Evolutionary conservation across 2,113 vertebrate species (phyloP), one percentile per base, ranked within the genome.

Genomic region (Corydoras maculifer): DNA sequence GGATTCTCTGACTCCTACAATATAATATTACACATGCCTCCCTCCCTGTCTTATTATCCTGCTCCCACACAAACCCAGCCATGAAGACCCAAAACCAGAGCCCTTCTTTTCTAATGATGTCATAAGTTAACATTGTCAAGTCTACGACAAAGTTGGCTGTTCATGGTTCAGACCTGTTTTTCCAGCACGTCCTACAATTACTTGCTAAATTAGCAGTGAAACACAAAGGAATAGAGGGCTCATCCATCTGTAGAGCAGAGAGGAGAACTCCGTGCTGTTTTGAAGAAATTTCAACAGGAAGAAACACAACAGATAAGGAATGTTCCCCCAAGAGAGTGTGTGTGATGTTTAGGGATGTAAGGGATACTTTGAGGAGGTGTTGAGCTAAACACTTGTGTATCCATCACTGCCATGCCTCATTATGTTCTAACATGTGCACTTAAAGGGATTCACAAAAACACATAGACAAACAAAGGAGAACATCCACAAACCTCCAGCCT

Each of bases 221-320:
- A 8, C 7, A 43, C 35, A 43, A 43, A 43, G 35, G 4, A 43
- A 43, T 43, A 8, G 60, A 31, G 60, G 32, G 30, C 14, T 74
- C 72, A 68, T 12, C 65, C 13, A 58, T 61, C 57, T 62, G 64
- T 73, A 57, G 49, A 68, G 55, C 48, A 31, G 35, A 58, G 58
- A 48, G 69, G 72, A 58, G 72, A 58, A 67, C 29, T 70, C 29
- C 10, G 49, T 58, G 30, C 49, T 74, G 58, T 90, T 82, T 80
- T 4, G 88, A 90, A 88, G 84, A 87, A 25, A 1, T 83, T 79
- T 76, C 86, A 80, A 76, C 79, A 87, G 86, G 90, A 92, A 91
- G 81, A 64, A 82, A 77, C 82, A 70, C 15, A 57, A 86, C 80
- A 85, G 89, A 88, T 62, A 73, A 75, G 71, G 68, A 80, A 60